Conservation (phyloP, 2,888 invertebrate genomes). For the Glyphotaelius pellucidus region DNA sequence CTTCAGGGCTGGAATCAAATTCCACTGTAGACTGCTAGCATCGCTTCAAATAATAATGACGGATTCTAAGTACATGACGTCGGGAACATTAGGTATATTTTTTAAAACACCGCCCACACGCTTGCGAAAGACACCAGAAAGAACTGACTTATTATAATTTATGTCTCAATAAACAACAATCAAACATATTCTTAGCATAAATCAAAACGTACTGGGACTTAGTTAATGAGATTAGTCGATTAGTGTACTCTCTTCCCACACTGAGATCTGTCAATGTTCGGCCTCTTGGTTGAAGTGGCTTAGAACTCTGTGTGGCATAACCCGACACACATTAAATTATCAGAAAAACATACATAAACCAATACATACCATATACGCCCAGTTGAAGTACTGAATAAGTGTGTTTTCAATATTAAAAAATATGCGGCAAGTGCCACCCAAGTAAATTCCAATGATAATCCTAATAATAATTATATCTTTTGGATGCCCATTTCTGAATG, state of each 20-base stretch:
- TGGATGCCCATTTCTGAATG: background rate
- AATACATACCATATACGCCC: background rate
- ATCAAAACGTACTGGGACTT: background rate
- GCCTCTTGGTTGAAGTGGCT: background rate
- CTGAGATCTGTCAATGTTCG: background rate
- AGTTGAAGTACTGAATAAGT: background rate
- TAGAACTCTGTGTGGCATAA: background rate
- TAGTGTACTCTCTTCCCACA: background rate
- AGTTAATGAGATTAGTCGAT: background rate
- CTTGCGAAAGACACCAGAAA: background rate
- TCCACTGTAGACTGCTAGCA: background rate
- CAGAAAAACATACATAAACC: background rate
- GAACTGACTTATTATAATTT: background rate
- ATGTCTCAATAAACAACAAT: background rate
- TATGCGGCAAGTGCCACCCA: background rate
- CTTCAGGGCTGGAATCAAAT: no score
- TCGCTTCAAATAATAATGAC: background rate
- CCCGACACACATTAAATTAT: background rate
- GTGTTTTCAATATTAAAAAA: background rate
- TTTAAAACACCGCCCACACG: background rate
- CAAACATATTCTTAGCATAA: background rate
- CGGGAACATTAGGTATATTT: background rate
- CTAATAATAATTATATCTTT: background rate
- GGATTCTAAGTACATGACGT: background rate
- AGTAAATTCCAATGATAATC: background rate